Evolutionary conservation across 2,113 vertebrate species (phyloP).

Genomic region (Illadopsis cleaveri): DNA sequence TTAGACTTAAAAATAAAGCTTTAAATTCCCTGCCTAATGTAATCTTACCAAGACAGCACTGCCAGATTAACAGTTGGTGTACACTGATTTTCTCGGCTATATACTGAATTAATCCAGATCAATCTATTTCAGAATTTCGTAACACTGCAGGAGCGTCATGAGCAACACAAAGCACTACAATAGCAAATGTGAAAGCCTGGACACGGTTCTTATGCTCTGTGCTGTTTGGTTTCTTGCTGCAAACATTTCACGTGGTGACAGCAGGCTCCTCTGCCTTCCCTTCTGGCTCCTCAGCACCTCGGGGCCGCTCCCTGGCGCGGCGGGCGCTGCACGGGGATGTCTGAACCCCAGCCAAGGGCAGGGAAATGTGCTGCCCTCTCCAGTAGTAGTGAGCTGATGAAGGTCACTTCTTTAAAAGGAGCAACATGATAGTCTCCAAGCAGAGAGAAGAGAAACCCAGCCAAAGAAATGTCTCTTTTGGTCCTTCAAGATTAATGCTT

Average conservation of each 20-base stretch:
- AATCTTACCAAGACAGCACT: not conserved
- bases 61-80: not conserved
- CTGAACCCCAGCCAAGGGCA: not conserved
- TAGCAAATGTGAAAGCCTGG: not conserved
- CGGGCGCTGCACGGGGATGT: not conserved
- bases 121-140: accelerated
- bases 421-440: not conserved
- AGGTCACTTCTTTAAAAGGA: constrained; percentile 41
- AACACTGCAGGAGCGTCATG: not conserved
- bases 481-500: not conserved
- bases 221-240: not conserved
- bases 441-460: not conserved
- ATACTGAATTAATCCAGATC: not conserved
- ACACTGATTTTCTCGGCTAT: not conserved
- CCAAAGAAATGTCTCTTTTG: not conserved
- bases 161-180: not conserved
- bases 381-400: not conserved
- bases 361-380: not conserved
- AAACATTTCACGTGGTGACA: not conserved
- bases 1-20: not conserved
- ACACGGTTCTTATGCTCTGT: not conserved
- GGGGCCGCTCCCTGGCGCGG: not conserved
- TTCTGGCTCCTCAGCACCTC: not conserved
- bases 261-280: not conserved
- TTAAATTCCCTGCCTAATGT: not conserved